Percentiles rank a stretch among this genome's conserved stretches.
Conservation (phyloP, 2,113 vertebrate species). For the Datnioides undecimradiatus region DNA sequence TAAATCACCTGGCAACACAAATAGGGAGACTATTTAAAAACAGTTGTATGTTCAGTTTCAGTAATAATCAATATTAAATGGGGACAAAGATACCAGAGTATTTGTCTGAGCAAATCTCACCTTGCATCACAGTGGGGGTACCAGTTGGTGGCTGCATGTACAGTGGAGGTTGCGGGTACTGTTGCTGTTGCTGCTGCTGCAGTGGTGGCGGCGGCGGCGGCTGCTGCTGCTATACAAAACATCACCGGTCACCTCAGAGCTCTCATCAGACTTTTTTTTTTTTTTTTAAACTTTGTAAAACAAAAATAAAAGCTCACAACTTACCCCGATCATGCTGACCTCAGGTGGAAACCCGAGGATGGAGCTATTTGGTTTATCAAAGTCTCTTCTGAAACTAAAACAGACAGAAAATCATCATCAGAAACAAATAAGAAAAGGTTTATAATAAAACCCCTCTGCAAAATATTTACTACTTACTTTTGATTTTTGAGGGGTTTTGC, state of each 20-base stretch:
- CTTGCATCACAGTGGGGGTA: conserved; percentile 66
- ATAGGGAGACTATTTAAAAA: background rate
- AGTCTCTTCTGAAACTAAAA: conserved; percentile 78
- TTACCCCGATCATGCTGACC: conserved; percentile 66
- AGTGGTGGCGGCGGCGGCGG: conserved; percentile 48
- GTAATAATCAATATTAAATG: background rate
- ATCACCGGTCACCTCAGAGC: background rate
- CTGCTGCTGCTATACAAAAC: conserved; percentile 36
- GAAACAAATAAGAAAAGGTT: background rate
- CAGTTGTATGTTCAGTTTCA: background rate
- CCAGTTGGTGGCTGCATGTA: conserved; percentile 58
- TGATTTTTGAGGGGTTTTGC: conserved; percentile 89
- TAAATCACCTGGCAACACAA: conserved; percentile 59
- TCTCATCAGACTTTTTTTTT: background rate
- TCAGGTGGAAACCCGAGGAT: conserved; percentile 80
- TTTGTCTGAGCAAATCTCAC: conserved; percentile 53
- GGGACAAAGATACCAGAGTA: background rate
- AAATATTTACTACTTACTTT: conserved; percentile 74
- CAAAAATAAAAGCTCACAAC: conserved; percentile 9
- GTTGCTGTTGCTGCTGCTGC: conserved; percentile 54
- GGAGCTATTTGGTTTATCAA: conserved; percentile 78
- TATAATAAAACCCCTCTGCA: background rate
- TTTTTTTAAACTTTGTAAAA: background rate
- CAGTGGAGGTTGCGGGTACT: conserved; percentile 63
- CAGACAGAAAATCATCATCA: background rate